Conservation (phyloP, 1,140 invertebrate species). For the Drosophila arizonae region DNA sequence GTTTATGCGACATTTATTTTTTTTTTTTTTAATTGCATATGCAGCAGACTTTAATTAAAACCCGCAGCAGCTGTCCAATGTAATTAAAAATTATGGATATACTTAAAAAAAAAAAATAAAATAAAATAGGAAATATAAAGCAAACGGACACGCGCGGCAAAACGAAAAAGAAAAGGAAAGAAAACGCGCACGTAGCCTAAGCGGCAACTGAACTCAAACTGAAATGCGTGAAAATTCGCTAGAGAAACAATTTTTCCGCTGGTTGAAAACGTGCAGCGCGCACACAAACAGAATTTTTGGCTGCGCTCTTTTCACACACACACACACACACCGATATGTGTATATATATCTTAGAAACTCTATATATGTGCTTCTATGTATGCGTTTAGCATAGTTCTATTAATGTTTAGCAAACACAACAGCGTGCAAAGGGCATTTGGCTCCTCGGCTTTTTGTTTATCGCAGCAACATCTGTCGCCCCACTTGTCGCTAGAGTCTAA, state of each 20-base stretch:
- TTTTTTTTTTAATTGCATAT: conserved; percentile 27
- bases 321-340: background rate
- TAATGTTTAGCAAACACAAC: conserved; percentile 63
- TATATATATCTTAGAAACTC: conserved; percentile 25
- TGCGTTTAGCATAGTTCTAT: conserved; percentile 59
- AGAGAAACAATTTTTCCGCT: conserved; percentile 45
- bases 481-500: background rate
- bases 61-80: background rate
- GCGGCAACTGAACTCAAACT: conserved; percentile 69
- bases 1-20: conserved; percentile 5
- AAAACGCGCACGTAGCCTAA: conserved; percentile 46
- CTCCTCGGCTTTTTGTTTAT: conserved; percentile 49
- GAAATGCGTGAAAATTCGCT: conserved; percentile 71
- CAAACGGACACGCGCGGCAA: conserved; percentile 26
- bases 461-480: conserved; percentile 33
- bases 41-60: conserved; percentile 22
- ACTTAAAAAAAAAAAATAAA: conserved; percentile 21
- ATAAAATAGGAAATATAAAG: conserved; percentile 14
- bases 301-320: conserved; percentile 26
- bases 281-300: conserved; percentile 3
- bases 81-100: background rate
- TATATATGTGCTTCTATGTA: conserved; percentile 18
- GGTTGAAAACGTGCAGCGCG: conserved; percentile 2
- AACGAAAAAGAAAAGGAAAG: conserved; percentile 29
- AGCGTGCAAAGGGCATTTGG: conserved; percentile 48